A percentile compares a stretch with the other conserved stretches of the same genome.
These are phyloP conservation scores for Rattus norvegicus DNA, from an alignment of 2,113 vertebrate species.

Conservation along the genomic window GRCr8 NC_086023.1:62921001-62921500, in stretches of 20 bases:
- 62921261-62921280: not conserved
- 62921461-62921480: slow-evolving; percentile 4
- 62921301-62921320: not conserved
- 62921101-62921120: not conserved
- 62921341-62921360: not conserved
- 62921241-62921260: not conserved
- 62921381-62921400: not conserved
- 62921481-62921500: slow-evolving; percentile 4
- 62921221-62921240: not conserved
- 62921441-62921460: not conserved
- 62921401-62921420: not conserved
- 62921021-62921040: not conserved
- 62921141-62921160: not conserved
- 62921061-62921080: not conserved
- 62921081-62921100: not conserved
- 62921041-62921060: not conserved
- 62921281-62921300: not conserved
- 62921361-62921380: not conserved
- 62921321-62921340: not conserved
- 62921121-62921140: not conserved
- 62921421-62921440: not conserved
- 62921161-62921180: not conserved
- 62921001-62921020: not conserved
- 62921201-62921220: not conserved
- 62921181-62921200: not conserved